A percentile compares a stretch with the other conserved stretches of the same genome.
These are phyloP conservation scores for Gerris lacustris DNA, from an alignment of 2,888 invertebrate genomes.

Conservation along the genomic window DNA sequence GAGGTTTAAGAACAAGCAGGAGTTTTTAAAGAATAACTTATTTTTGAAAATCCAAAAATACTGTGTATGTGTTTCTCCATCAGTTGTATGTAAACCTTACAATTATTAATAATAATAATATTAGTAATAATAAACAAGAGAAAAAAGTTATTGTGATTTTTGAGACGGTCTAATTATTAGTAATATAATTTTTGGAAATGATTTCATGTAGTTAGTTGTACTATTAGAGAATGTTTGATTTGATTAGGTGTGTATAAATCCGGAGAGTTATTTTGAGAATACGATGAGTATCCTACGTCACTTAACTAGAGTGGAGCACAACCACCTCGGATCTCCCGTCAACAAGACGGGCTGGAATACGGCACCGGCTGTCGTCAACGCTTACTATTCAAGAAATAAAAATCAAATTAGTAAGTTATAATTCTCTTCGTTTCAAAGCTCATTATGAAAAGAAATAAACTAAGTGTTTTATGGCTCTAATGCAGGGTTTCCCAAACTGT, in stretches of 20 bases:
- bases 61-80: too few species aligned
- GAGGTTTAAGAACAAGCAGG: too few species aligned
- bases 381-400: slow-evolving; percentile 87
- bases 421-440: neutral
- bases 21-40: too few species aligned
- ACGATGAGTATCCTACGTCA: slow-evolving; percentile 62
- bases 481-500: neutral
- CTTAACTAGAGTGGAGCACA: slow-evolving; percentile 59
- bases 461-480: neutral
- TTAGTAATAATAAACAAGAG: too few species aligned
- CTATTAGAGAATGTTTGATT: too few species aligned
- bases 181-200: too few species aligned
- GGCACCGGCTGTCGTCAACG: slow-evolving; percentile 83
- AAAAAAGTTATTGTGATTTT: too few species aligned
- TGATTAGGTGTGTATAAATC: slow-evolving; percentile 46
- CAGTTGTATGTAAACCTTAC: too few species aligned
- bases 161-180: too few species aligned
- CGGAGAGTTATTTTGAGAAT: slow-evolving; percentile 69
- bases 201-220: too few species aligned
- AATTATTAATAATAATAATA: too few species aligned
- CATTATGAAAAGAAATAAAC: neutral
- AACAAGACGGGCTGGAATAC: slow-evolving; percentile 74
- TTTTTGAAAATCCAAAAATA: too few species aligned
- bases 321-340: slow-evolving; percentile 52
- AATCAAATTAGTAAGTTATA: slow-evolving; percentile 66